Conservation (phyloP, 2,113 vertebrate genomes). For the Neodon shergylaensis region DNA sequence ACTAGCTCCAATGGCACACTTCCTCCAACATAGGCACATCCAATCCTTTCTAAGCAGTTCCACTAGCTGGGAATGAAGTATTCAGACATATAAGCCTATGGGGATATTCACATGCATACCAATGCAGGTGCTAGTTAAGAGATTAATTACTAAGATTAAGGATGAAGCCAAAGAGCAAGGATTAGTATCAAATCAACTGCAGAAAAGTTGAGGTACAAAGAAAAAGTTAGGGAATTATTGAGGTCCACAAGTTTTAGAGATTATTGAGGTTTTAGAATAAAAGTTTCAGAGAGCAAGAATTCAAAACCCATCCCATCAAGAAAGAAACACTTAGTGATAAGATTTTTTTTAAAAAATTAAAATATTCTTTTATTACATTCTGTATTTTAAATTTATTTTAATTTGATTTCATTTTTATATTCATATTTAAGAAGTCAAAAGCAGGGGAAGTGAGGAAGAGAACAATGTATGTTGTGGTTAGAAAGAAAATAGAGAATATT, state of each 20-base stretch:
- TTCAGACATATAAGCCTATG: background rate
- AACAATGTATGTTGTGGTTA: background rate
- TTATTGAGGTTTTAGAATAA: background rate
- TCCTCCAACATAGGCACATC: background rate
- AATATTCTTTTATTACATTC: background rate
- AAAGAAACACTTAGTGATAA: background rate
- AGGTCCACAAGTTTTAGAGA: background rate
- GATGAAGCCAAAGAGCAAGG: no score
- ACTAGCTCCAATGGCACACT: background rate
- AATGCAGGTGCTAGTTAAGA: background rate
- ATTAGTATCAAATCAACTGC: background rate
- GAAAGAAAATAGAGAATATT: background rate
- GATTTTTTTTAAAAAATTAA: background rate
- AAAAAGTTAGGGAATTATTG: background rate
- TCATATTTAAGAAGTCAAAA: background rate
- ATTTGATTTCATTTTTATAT: background rate
- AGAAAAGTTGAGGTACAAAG: background rate
- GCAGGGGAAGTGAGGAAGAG: background rate
- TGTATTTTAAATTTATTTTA: background rate
- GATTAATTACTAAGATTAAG: background rate
- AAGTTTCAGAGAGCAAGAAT: background rate
- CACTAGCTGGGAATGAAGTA: background rate
- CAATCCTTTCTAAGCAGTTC: background rate
- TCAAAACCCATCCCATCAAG: background rate
- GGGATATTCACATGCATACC: background rate